Evolutionary conservation across 2,113 vertebrate genomes (phyloP), one percentile per base, ranked within the genome.

Genomic region (Pygathrix nemaeus): DNA sequence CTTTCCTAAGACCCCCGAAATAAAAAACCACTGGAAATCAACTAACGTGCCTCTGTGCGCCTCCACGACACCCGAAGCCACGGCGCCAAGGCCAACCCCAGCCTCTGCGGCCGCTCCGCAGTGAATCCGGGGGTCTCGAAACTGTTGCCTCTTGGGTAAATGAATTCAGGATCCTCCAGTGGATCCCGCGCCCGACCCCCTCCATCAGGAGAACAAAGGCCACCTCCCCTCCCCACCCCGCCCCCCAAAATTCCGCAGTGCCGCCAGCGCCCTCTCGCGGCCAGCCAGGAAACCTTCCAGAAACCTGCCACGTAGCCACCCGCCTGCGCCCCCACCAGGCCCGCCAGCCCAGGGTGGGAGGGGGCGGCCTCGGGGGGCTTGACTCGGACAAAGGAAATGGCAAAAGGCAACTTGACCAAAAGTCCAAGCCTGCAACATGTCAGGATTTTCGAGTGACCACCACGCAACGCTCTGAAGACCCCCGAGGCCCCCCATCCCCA

Each of bases 221-320:
- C 97, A 98, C 98, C 97, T 97, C 98, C 98, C 95, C 95, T 96
- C 95, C 97, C 97, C 97, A 94, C 98, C 97, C 98, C 96, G 89
- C 98, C 97, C 98, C 98, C 98, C 97, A 91, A 97, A 97, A 97
- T 97, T 97, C 97, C 98, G 97, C 98, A 98, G 97, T 98, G 97
- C 97, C 96, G 1, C 97, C 83, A 55, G 95, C 98, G 98, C 98
- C 98, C 97, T 97, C 98, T 98, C 64, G 97, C 95, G 98, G 93
- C 89, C 92, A 81, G 21, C 83, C 8, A 55, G 38, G 86, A 38
- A 97, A 98, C 78, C 90, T 96, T 94, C 93, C 87, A 97, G 97
- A 98, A 98, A 97, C 98, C 96, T 98, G 98, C 98, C 98, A 97
- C 97, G 98, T 98, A 97, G 98, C 97, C 97, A 57, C 82, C 68